These are phyloP conservation scores for Mylabris sibirica DNA, from an alignment of 2,888 invertebrate genomes.

Conservation along the genomic window DNA sequence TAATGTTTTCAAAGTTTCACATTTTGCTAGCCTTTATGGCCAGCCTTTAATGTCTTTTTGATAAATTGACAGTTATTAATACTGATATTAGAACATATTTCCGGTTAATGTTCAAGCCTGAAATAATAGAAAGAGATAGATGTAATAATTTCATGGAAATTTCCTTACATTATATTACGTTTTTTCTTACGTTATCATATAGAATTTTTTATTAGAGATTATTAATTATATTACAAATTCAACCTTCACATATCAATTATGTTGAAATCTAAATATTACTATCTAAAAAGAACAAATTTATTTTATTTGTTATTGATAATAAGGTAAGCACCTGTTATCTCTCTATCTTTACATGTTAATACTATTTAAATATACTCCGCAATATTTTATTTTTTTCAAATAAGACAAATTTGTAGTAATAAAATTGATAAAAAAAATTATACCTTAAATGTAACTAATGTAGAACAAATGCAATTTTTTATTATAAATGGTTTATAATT, in stretches of 20 bases:
- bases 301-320: conserved; percentile 47
- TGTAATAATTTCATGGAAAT: neutral
- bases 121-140: neutral
- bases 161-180: neutral
- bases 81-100: conserved; percentile 46
- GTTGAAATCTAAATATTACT: conserved; percentile 53
- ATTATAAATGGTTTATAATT: no score
- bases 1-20: conserved; percentile 59
- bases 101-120: neutral
- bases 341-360: conserved; percentile 48
- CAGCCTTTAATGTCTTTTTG: conserved; percentile 54
- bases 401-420: neutral
- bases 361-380: conserved; percentile 46
- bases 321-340: conserved; percentile 52
- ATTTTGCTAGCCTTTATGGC: conserved; percentile 50
- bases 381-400: neutral
- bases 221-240: conserved; percentile 16
- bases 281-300: conserved; percentile 51
- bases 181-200: neutral
- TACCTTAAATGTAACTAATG: neutral
- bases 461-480: neutral
- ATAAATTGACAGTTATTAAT: conserved; percentile 58
- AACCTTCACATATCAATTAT: conserved; percentile 30
- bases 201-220: conserved; percentile 6
- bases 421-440: neutral